Conservation (phyloP, 2,888 invertebrate species). For the Rhabditophanes sp. region DNA sequence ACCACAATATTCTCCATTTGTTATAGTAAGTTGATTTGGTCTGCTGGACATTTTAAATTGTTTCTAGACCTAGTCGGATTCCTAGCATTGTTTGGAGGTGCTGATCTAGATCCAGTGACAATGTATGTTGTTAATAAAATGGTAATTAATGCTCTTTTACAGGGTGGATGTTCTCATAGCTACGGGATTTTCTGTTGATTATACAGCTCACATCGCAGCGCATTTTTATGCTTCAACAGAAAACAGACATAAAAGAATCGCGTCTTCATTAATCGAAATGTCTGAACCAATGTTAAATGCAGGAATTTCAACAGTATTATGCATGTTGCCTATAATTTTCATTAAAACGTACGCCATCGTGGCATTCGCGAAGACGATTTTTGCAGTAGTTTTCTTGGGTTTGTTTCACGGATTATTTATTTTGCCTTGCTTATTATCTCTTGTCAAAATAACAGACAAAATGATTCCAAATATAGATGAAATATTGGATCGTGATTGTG, state of each 20-base stretch:
- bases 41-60: neutral
- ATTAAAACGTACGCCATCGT: conserved; percentile 42
- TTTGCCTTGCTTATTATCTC: no score
- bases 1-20: conserved; percentile 36
- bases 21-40: conserved; percentile 18
- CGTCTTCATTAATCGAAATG: conserved; percentile 29
- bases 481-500: no score
- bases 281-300: conserved; percentile 33
- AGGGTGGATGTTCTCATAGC: conserved; percentile 35
- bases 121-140: conserved; percentile 6
- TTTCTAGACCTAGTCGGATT: conserved; percentile 35
- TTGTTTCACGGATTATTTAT: conserved; percentile 22
- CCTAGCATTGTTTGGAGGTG: conserved; percentile 38
- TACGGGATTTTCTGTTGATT: conserved; percentile 37
- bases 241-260: conserved; percentile 21
- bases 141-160: neutral
- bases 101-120: conserved; percentile 40
- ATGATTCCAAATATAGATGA: no score
- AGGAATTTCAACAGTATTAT: conserved; percentile 20
- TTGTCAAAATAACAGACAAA: no score
- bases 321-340: conserved; percentile 41
- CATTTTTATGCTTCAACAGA: conserved; percentile 30
- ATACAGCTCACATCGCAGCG: conserved; percentile 38
- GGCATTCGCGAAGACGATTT: conserved; percentile 36
- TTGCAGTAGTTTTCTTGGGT: conserved; percentile 16